phyloP scores from a whole-genome alignment of 2,888 invertebrate species.

The Molorchus minor region DNA sequence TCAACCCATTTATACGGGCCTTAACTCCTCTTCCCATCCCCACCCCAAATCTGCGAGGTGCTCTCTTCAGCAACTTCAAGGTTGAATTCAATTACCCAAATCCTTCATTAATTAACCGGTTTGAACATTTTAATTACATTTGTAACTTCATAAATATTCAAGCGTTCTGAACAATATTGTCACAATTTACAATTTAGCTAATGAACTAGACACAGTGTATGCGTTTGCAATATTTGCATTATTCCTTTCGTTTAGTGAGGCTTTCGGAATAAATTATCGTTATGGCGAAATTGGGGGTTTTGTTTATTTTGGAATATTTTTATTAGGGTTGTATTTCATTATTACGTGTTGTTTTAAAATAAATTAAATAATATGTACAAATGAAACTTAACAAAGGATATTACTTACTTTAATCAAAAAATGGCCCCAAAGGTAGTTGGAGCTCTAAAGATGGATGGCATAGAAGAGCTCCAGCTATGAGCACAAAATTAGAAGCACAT shows the following conservation, averaged over 20 bases:
- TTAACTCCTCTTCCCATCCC: too few relatives aligned
- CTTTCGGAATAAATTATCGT: slow-evolving; percentile 34
- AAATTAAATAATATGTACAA: too few relatives aligned
- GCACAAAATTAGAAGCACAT: too few relatives aligned
- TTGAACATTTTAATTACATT: slow-evolving; percentile 55
- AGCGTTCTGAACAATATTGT: slow-evolving; percentile 54
- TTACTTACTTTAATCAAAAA: too few relatives aligned
- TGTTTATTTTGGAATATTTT: too few relatives aligned
- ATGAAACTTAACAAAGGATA: too few relatives aligned
- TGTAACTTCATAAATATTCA: slow-evolving; percentile 58
- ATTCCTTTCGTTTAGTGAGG: slow-evolving; percentile 23
- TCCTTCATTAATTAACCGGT: slow-evolving; percentile 54
- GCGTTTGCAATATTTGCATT: slow-evolving; percentile 47
- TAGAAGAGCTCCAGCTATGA: too few relatives aligned
- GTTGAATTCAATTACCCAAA: slow-evolving; percentile 51
- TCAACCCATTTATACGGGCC: slow-evolving; percentile 16
- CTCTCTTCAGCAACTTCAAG: slow-evolving; percentile 45
- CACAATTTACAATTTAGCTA: slow-evolving; percentile 54
- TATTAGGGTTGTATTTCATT: slow-evolving; percentile 20
- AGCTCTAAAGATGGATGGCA: too few relatives aligned
- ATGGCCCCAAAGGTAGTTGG: too few relatives aligned
- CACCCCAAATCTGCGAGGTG: slow-evolving; percentile 30
- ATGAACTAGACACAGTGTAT: slow-evolving; percentile 49
- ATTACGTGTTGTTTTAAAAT: neutral
- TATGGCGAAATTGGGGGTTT: too few relatives aligned